Evolutionary conservation across 1,140 invertebrate species (phyloP), one percentile per base, ranked within the genome.

Genomic region (Uloborus diversus): DNA sequence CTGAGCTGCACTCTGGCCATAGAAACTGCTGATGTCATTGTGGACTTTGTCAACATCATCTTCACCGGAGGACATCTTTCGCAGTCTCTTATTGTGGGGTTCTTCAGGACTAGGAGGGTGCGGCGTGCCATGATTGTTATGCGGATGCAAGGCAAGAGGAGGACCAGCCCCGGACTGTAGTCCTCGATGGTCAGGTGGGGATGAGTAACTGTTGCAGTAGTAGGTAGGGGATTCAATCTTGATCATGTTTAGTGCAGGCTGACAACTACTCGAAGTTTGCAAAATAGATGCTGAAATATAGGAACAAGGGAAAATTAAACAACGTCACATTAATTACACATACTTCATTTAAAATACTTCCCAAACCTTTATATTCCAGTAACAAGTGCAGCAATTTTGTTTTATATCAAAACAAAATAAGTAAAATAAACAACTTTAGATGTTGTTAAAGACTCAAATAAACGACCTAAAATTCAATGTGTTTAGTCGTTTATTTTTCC

Each of bases 191-290:
- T 91, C 91, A 79, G 91, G 92, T 82, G 93, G 91, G 82, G 94
- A 93, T 59, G 80, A 78, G 88, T 96, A 96, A 88, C 94, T 96
- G 84, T 93, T 95, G 88, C 94, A 95, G 88, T 97, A 97, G 88
- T 95, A 96, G 59, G 92, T 90, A 83, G 92, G 91, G 85, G 94
- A 94, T 90, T 95, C 95, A 89, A 95, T 91, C 90, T 96, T 97
- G 86, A 95, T 96, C 85, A 91, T 92, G 85, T 92, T 93, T 84
- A 93, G 90, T 84, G 92, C 92, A 80, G 91, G 89, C 85, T 92
- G 91, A 85, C 93, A 90, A 84, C 92, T 93, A 42, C 64, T 56
- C 65, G 92, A 90, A 88, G 95, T 94, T 90, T 96, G 94, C 87
- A 97, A 91, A 86, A 97, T 97, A 85, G 95, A 97, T 84, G 95